Evolutionary conservation across 2,113 vertebrate genomes (phyloP), one percentile per base, ranked within the genome.

Genomic region (Stigmatopora argus): DNA sequence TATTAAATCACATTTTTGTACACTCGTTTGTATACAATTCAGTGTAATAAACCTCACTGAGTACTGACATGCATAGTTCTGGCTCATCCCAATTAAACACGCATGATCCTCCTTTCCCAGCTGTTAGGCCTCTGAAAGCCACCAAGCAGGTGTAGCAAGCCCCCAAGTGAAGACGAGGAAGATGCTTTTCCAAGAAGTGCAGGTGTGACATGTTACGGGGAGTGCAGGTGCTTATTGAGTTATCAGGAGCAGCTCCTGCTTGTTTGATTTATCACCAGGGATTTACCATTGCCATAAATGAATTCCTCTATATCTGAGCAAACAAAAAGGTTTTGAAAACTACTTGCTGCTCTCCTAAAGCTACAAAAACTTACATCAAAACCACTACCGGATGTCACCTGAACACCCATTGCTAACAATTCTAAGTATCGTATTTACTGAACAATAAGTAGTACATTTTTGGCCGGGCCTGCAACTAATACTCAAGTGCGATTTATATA

Each of bases 141-240:
- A 73, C 71, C 63, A 87, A 84, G 82, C 89, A 91, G 89, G 87
- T 91, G 89, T 83, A 82, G 64, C 70, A 78, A 85, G 84, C 86
- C 87, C 86, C 81, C 77, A 70, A 75, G 84, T 71, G 86, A 87
- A 76, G 75, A 78, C 67, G 73, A 79, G 63, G 65, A 80, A 71
- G 82, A 80, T n/a, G 77, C 80, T 73, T 65, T 62, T 69, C 19
- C 71, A 69, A 78, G 77, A 81, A 87, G 80, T 86, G 86, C 90
- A 91, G 88, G 90, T 90, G 90, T 90, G 84, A 90, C 89, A 86
- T 85, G 85, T 90, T 88, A 82, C 81, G 85, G 82, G 83, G 80
- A 85, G 87, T 84, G 88, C 88, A 90, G 88, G 90, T 90, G 89
- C 83, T 91, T 91, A 92, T 91, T 91, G 86, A 91, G 89, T 88